Conservation (phyloP, 2,797 vertebrate species). For the Halcyon smyrnensis region DNA sequence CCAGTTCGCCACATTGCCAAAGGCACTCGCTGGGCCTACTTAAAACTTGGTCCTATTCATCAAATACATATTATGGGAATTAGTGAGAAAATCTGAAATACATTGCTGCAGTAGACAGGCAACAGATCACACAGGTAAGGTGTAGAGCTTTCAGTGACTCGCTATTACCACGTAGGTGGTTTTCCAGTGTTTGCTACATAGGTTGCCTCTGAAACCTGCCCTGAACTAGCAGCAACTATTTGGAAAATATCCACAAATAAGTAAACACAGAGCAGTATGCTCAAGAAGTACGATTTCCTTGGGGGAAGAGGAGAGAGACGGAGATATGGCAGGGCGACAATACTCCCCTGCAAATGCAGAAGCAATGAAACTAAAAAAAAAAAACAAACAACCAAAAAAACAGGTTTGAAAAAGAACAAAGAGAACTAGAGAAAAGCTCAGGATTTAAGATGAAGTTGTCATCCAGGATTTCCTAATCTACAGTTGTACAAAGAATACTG, state of each 20-base stretch:
- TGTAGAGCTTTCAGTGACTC: background rate
- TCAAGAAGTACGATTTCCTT: background rate
- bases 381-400: background rate
- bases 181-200: background rate
- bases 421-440: background rate
- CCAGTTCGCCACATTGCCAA: background rate
- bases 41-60: background rate
- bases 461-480: background rate
- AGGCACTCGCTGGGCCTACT: background rate
- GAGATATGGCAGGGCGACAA: background rate
- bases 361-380: background rate
- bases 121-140: background rate
- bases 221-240: background rate
- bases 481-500: background rate
- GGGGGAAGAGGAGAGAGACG: accelerated
- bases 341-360: background rate
- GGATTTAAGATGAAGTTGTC: background rate
- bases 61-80: background rate
- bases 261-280: background rate
- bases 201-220: background rate
- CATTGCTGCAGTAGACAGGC: background rate
- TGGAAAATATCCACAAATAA: background rate
- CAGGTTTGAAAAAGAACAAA: background rate
- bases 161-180: background rate
- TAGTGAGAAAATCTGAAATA: background rate